These are phyloP conservation scores for Aptenodytes patagonicus DNA, from an alignment of 2,113 vertebrate species.

Conservation along the genomic window DNA sequence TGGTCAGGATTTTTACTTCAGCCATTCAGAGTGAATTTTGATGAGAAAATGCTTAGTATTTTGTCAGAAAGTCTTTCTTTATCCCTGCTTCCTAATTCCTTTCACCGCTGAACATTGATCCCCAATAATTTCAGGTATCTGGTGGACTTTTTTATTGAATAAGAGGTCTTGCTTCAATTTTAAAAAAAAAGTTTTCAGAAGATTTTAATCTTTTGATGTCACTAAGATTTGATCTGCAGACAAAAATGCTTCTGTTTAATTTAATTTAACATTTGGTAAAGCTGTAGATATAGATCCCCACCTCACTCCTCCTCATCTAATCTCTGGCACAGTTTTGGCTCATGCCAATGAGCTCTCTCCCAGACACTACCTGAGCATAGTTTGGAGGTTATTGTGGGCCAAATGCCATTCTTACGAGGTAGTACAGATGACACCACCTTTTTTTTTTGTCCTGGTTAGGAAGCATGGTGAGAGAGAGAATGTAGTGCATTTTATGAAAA, in stretches of 20 bases:
- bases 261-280: background rate
- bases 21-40: background rate
- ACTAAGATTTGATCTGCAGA: background rate
- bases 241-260: background rate
- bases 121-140: background rate
- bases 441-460: background rate
- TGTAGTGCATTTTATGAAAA: background rate
- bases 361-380: background rate
- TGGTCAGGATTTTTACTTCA: background rate
- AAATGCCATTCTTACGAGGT: background rate
- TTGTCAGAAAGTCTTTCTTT: background rate
- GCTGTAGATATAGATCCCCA: background rate
- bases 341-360: background rate
- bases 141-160: background rate
- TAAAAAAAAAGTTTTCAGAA: background rate
- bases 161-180: background rate
- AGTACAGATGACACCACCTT: rapidly evolving
- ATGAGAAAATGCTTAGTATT: background rate
- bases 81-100: background rate
- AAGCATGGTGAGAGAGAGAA: background rate
- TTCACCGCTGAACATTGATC: background rate
- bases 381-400: background rate
- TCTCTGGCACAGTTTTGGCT: background rate
- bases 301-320: background rate
- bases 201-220: background rate